Conservation (phyloP, 2,113 vertebrate genomes). For the human (Homo sapiens) region GRCh38 chr21:32971001-32971500, state of each 20-base stretch:
- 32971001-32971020: no score
- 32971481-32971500: conserved; percentile 53
- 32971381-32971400: conserved; percentile 73
- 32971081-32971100: no score
- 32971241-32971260: background rate
- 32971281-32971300: conserved; percentile 60
- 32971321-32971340: conserved; percentile 74
- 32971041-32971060: no score
- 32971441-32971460: conserved; percentile 72
- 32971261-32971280: conserved; percentile 49
- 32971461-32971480: conserved; percentile 59
- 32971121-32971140: background rate
- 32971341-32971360: conserved; percentile 70
- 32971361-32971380: conserved; percentile 73
- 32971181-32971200: background rate
- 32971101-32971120: no score
- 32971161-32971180: no score
- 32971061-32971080: no score
- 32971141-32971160: no score
- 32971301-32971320: conserved; percentile 48
- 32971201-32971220: background rate
- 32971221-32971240: conserved; percentile 59
- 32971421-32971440: conserved; percentile 49
- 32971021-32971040: no score
- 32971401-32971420: conserved; percentile 72